Conservation (phyloP, 1,140 invertebrate genomes). For the Macrosteles quadrilineatus region DNA sequence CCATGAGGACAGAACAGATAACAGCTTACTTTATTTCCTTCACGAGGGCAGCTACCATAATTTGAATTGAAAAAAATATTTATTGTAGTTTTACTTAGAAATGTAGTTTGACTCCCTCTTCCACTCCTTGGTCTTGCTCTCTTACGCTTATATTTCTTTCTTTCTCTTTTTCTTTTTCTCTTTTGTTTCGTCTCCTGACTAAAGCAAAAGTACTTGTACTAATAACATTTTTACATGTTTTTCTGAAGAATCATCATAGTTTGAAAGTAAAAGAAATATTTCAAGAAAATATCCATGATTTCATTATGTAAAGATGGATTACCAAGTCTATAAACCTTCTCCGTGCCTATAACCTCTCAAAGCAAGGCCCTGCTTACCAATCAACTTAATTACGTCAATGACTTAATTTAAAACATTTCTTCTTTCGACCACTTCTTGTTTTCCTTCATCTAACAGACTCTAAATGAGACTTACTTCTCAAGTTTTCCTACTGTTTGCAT, state of each 20-base stretch:
- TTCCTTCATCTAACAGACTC: neutral
- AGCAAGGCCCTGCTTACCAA: too few relatives aligned
- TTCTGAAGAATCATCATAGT: too few relatives aligned
- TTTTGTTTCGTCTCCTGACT: neutral
- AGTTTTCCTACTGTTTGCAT: too few relatives aligned
- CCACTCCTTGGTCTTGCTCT: neutral
- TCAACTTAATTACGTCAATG: neutral
- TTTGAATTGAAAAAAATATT: too few relatives aligned
- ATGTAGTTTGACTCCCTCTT: slow-evolving; percentile 1
- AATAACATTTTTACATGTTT: too few relatives aligned
- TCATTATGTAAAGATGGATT: neutral
- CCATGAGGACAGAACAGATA: neutral
- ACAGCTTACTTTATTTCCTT: neutral
- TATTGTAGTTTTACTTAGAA: neutral
- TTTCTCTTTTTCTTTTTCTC: neutral
- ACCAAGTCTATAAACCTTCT: too few relatives aligned
- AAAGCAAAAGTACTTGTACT: neutral
- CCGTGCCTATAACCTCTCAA: too few relatives aligned
- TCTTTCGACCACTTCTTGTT: neutral
- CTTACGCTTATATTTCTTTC: neutral
- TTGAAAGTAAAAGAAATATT: slow-evolving; percentile 18
- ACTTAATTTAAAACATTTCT: neutral
- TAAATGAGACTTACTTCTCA: neutral
- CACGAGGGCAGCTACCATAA: neutral
- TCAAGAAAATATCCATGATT: slow-evolving; percentile 20